Base-by-base conservation (phyloP, 1,140 invertebrate genomes). In the Batillaria attramentaria region DNA sequence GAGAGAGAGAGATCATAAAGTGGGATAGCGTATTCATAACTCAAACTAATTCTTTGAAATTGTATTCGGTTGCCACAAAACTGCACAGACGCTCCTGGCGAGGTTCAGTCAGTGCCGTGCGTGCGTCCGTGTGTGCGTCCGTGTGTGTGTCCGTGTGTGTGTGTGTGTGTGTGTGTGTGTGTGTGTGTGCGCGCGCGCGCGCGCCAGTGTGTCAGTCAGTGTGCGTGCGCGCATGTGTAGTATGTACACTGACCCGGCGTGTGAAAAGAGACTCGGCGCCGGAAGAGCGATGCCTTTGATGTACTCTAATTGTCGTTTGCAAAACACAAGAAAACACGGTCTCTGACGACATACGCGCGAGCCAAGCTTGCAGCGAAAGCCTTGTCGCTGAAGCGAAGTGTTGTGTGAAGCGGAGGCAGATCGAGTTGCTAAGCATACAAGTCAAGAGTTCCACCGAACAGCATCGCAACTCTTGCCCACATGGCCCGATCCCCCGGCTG, bases 131-230 rank as follows among this genome's bases (percentile, higher is more conserved):
- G 10, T 50, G 10, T 50, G 46, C 6, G 10, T 20, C 16, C 41
- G 33, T 4, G 37, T 70, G 68, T 42, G 37, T 39, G 37, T 42
- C 35, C 37, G 41, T 43, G 41, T 31, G 41, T 70, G 68, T 42
- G 41, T 39, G 68, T 70, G 41, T 42, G 37, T 43, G 68, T 42
- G 68, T 70, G 68, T 42, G 68, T 70, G 37, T 24, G 37, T 70
- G 68, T n/a, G 42, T 41, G 68, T 43, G 68, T 70, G 39, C 3
- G 42, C 50, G 31, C 13, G 43, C n/a, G 68, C n/a, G 41, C 33
- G 70, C 33, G 33, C 28, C 41, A 18, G 69, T 69, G 2, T 41
- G 66, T 69, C 28, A 31, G 66, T 69, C 20, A 24, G 4, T 42
- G 66, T 69, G 66, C 24, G 66, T 37, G 66, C 35, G 66, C 35